Base-by-base conservation (phyloP, 2,113 vertebrate species). In the Fregata magnificens region DNA sequence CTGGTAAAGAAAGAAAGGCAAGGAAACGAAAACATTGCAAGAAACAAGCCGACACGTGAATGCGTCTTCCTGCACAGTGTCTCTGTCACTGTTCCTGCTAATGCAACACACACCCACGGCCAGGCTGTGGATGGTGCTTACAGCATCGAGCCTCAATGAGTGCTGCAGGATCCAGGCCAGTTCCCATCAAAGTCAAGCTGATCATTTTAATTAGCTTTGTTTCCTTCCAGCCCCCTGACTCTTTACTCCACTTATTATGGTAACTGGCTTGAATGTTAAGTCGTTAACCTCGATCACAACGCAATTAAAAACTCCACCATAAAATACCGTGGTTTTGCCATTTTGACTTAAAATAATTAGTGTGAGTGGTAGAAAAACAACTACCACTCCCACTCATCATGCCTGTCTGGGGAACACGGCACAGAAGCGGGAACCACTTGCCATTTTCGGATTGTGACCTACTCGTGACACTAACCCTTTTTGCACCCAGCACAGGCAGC, bases 121-220 rank as follows among this genome's bases (percentile, higher is more conserved):
- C 90, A 96, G 91, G 83, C 79, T 95, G 88, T 55, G 86, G 50
- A 53, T 79, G 87, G 65, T 65, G 73, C 85, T 49, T 72, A 59
- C 77, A 87, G 80, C 90, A 76, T 7, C 29, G 5, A 92, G 73
- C 88, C 82, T 70, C 58, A 21, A 31, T 1, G 9, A 26, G 32
- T 83, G 89, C 92, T 82, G 91, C 82, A 87, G 88, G 82, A 97
- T 92, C 89, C 94, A 92, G 95, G 96, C 92, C 95, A 95, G 85
- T 81, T 76, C 93, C 82, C 85, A 72, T 45, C 92, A 94, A 93
- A 87, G 88, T 61, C 76, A 96, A 77, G 82, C 66, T 88, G 85
- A 90, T 92, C 49, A 32, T 87, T 89, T 89, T 81, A 84, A 92
- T 95, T 91, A 92, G 84, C 80, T 93, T 78, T 81, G 42, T 82